Percentiles rank a stretch among this genome's conserved stretches.
phyloP scores from a whole-genome alignment of 2,888 invertebrate genomes.

The Zhuqinia jingwanae region DNA sequence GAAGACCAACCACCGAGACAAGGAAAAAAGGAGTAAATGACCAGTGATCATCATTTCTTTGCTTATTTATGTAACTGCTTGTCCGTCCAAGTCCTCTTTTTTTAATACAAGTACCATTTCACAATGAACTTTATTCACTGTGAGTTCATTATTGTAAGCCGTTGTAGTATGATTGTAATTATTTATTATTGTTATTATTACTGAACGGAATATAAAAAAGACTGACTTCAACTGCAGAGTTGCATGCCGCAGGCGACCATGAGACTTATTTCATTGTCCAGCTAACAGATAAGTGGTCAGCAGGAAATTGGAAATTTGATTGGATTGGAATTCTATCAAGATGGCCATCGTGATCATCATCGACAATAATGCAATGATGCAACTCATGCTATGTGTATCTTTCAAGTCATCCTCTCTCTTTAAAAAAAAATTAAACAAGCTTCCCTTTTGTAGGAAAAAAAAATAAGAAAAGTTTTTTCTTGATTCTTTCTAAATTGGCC shows the following conservation, averaged over 20 bases:
- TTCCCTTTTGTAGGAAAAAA: no score
- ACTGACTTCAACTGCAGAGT: neutral
- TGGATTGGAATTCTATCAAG: conserved; percentile 45
- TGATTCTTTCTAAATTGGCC: neutral
- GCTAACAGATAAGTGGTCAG: neutral
- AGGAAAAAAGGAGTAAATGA: conserved; percentile 42
- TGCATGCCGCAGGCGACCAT: neutral
- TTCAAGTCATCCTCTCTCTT: no score
- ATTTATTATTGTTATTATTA: conserved; percentile 26
- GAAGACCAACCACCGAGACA: conserved; percentile 65
- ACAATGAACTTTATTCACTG: conserved; percentile 58
- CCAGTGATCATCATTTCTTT: conserved; percentile 43
- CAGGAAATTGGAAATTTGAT: conserved; percentile 54
- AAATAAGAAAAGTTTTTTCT: no score
- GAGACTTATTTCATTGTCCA: neutral
- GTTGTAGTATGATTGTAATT: no score
- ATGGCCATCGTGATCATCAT: conserved; percentile 17
- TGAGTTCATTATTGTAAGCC: conserved; percentile 47
- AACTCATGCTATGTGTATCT: no score
- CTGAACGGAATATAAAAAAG: neutral
- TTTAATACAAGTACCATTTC: conserved; percentile 30
- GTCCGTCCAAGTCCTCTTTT: conserved; percentile 40
- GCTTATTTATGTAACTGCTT: conserved; percentile 51
- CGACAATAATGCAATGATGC: neutral
- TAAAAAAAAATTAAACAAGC: no score